Evolutionary conservation across 1,140 invertebrate species (phyloP).

Genomic region (Nephotettix cincticeps): DNA sequence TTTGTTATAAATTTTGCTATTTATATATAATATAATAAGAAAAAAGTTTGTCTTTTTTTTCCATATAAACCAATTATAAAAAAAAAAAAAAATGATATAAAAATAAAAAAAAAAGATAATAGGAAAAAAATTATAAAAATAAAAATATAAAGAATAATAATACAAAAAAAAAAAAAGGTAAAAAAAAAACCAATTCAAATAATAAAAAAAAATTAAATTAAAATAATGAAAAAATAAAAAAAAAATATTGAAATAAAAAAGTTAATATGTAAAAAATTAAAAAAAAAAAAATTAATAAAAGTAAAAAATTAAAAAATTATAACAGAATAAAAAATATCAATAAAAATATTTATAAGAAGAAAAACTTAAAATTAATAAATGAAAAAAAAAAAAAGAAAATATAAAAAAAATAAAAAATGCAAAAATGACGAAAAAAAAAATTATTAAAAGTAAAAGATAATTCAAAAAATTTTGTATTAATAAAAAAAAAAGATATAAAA

Average conservation of each 20-base stretch:
- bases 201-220: not conserved
- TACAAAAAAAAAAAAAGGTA: not conserved
- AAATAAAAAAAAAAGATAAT: no score
- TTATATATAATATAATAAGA: no score
- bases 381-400: no score
- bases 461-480: not conserved
- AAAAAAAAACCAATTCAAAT: not conserved
- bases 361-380: slow-evolving; percentile 1
- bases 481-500: not conserved
- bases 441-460: not conserved
- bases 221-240: not conserved
- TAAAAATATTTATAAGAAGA: not conserved
- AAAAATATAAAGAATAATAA: no score
- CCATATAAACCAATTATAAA: no score
- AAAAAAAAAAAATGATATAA: no score
- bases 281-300: not conserved
- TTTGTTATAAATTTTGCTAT: no score
- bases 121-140: no score
- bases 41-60: no score
- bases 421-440: slow-evolving; percentile 4
- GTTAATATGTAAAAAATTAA: no score
- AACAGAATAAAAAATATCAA: not conserved
- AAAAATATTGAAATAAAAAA: not conserved
- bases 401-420: not conserved
- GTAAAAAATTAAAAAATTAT: not conserved